phyloP scores from a whole-genome alignment of 2,888 invertebrate genomes.

The Apotomis capreana region DNA sequence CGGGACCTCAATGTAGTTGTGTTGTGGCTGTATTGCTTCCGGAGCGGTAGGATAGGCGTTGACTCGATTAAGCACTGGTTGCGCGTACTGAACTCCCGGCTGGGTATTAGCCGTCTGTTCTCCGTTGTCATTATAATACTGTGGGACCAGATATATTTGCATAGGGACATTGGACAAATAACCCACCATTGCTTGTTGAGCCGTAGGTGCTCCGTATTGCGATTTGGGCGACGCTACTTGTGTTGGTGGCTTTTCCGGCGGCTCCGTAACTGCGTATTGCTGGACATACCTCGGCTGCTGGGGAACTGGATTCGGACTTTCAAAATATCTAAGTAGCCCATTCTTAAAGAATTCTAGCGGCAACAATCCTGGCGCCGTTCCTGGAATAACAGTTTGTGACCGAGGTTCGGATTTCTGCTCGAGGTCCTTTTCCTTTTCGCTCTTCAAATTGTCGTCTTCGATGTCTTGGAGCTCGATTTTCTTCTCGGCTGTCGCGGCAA shows the following conservation, averaged over 20 bases:
- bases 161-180: constrained; percentile 76
- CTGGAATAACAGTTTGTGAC: constrained; percentile 50
- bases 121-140: constrained; percentile 66
- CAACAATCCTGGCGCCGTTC: constrained; percentile 50
- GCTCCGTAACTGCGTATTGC: constrained; percentile 75
- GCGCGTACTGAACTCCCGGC: constrained; percentile 57
- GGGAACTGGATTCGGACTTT: constrained; percentile 54
- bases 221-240: constrained; percentile 48
- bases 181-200: constrained; percentile 72
- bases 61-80: constrained; percentile 50
- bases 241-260: constrained; percentile 60
- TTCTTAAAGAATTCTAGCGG: constrained; percentile 69
- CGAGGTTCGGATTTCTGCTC: constrained; percentile 57
- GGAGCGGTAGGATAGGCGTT: constrained; percentile 56
- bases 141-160: constrained; percentile 78
- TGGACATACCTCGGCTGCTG: constrained; percentile 69
- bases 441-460: constrained; percentile 87
- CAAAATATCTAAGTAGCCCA: constrained; percentile 65
- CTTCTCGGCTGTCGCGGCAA: constrained; percentile 78
- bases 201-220: constrained; percentile 54
- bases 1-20: constrained; percentile 68
- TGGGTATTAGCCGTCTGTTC: constrained; percentile 54
- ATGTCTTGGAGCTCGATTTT: constrained; percentile 89
- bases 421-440: constrained; percentile 76
- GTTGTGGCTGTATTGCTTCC: constrained; percentile 62